Base-by-base conservation (phyloP, 2,888 invertebrate species). In the Aphodius sticticus region DNA sequence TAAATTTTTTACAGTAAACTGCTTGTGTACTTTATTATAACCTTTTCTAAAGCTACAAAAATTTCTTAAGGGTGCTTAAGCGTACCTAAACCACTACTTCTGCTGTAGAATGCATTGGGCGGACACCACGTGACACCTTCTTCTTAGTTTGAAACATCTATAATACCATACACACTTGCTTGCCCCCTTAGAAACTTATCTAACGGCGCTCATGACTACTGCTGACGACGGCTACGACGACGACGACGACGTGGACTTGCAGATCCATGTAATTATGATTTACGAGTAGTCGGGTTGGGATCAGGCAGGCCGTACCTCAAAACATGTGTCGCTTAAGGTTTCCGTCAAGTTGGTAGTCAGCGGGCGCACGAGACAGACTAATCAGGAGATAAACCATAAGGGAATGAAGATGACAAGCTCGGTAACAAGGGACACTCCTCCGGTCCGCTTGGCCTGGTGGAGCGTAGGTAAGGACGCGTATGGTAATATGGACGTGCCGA, bases 301-400 rank as follows among this genome's bases (percentile, higher is more conserved):
- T 70, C 77, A 70, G 26, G 69, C 69, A 70, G 76, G 76, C 70
- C 71, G 53, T 70, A 69, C 76, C 76, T 79, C 76, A 78, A 80
- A 78, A 76, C 76, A 69, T 71, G 76, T 80, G 76, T 72, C 76
- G 75, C 76, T 72, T 76, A 76, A 76, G 76, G 78, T 80, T 80
- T 80, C 80, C 76, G 80, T 80, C 80, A 76, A 80, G 76, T 76
- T 78, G 72, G 75, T 77, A 79, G 79, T 79, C 69, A 38, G 74
- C 70, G 69, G 35, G 75, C 69, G 75, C 77, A 79, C 74, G 69
- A 77, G 78, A 76, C 76, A 70, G 78, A 76, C 80, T 80, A 80
- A 80, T 80, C 80, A 76, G 80, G 78, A 80, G 76, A 80, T 78
- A 80, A 78, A 80, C 78, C 78, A 80, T 78, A 80, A 70, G 78